Evolutionary conservation across 2,113 vertebrate species (phyloP), one percentile per base, ranked within the genome.

Genomic region (Bubo bubo): DNA sequence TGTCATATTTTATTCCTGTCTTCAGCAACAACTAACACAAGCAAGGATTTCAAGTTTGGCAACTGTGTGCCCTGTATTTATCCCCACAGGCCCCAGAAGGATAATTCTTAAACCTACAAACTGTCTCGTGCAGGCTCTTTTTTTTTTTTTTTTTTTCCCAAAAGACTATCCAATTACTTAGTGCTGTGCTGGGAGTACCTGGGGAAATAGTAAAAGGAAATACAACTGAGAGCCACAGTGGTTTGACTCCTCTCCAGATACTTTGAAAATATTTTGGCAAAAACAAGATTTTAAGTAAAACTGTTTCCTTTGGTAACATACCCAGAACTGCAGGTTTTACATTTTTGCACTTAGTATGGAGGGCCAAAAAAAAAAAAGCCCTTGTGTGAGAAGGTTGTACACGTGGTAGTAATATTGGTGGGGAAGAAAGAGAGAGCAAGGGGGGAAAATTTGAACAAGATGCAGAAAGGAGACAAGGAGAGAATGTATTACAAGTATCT

Each of bases 261-360:
- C 98, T 98, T 98, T 98, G 97, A 98, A 98, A 98, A 97, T 98
- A 98, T 98, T 98, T 98, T 98, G 98, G 98, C 98, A 97, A 98
- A 98, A 98, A 97, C 97, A 98, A 97, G 96, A 98, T 97, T 98
- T 98, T 97, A 98, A 98, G 98, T 98, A 98, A 98, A 99, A 98
- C 96, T 98, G 97, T 99, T 99, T 99, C 98, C 97, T 99, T 99
- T 98, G 98, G 98, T 98, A 98, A 97, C 97, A 98, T 97, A 98
- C 97, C 93, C 96, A 97, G 97, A 97, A 97, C 95, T 98, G 91
- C 97, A 98, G 97, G 96, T 98, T 98, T 98, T 97, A 98, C 97
- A 98, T 98, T 98, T 98, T 98, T 98, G 96, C 94, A 70, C 90
- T 93, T 53, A 89, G 66, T 93, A 58, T 87, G 79, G 91, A 96